Base-by-base conservation (phyloP, 1,140 invertebrate genomes). In the Magallana angulata region DNA sequence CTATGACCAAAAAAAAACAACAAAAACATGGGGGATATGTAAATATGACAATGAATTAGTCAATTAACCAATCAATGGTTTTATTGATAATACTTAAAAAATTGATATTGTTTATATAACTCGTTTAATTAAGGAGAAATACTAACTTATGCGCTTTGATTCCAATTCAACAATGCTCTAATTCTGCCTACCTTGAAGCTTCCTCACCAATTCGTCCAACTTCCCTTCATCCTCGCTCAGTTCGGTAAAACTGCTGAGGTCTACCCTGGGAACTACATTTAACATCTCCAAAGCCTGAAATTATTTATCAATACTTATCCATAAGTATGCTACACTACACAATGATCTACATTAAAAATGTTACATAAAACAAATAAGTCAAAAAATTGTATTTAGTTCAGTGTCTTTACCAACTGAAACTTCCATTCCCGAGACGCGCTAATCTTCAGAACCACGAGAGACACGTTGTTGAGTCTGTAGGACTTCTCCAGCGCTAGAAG, bases 401-500 rank as follows among this genome's bases (percentile, higher is more conserved):
- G 36, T 48, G 36, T 4, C 36, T 18, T 64, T 64, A 64, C 60
- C 60, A 64, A 5, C 60, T 64, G 60, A 18, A 64, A 64, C 7
- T 64, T 64, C 60, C 16, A 16, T 64, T 64, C 14, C 14, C 16
- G 16, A 18, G 16, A 1, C 16, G 12, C 18, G 60, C 60, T 1
- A 7, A n/a, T 64, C 14, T 18, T 16, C 18, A 64, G 18, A 2
- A 64, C 60, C 16, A 64, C 60, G 18, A 87, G 82, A 68, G 82
- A 71, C 5, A 62, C 48, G 6, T 0, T 18, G 14, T 87, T 84
- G 6, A 58, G 68, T 80, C 82, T 87, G 9, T 87, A 82, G 12
- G 86, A 64, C 57, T 82, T 87, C 57, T 87, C 86, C 48, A 87
- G 14, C 48, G 80, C 81, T 16, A 87, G 58, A 12, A 87, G 8